Evolutionary conservation across 2,888 invertebrate genomes (phyloP).

Genomic region (Enchytraeus crypticus): DNA sequence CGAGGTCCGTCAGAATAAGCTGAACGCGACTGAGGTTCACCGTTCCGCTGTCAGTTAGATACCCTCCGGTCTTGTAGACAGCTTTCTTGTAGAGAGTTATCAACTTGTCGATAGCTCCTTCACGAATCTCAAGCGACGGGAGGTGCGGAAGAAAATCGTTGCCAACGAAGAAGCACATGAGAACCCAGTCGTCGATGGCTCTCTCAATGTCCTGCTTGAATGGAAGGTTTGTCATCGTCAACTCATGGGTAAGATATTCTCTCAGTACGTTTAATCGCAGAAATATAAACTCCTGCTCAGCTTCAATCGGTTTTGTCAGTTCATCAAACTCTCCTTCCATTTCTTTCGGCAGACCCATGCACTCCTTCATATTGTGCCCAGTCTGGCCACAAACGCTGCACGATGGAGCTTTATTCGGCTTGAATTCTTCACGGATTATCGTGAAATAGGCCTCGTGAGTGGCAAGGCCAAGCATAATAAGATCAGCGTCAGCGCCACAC

Average conservation of each 20-base stretch:
- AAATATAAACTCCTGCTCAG: constrained; percentile 73
- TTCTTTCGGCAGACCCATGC: constrained; percentile 63
- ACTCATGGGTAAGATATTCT: constrained; percentile 83
- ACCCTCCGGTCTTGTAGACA: constrained; percentile 88
- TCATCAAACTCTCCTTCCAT: constrained; percentile 29
- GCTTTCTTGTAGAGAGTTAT: constrained; percentile 86
- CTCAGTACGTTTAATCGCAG: constrained; percentile 83
- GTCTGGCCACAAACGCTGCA: constrained; percentile 83
- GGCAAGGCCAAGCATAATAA: constrained; percentile 87
- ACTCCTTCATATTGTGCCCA: constrained; percentile 39
- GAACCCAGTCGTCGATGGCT: constrained; percentile 91
- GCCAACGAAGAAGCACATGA: constrained; percentile 98
- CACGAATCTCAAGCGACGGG: constrained; percentile 92
- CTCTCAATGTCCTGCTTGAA: constrained; percentile 90
- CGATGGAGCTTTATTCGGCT: constrained; percentile 87
- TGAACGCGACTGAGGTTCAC: constrained; percentile 88
- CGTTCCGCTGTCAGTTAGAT: constrained; percentile 85
- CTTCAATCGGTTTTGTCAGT: constrained; percentile 49
- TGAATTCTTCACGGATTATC: constrained; percentile 95
- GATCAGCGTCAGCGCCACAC: constrained; percentile 95
- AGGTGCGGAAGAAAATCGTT: constrained; percentile 97
- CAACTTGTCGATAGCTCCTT: constrained; percentile 88
- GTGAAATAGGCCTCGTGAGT: constrained; percentile 99
- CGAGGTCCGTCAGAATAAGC: constrained; percentile 85
- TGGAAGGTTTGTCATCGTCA: constrained; percentile 76